These are phyloP conservation scores for Clavelina lepadiformis DNA, from an alignment of 23 tunicate genomes.

Conservation along the genomic window DNA sequence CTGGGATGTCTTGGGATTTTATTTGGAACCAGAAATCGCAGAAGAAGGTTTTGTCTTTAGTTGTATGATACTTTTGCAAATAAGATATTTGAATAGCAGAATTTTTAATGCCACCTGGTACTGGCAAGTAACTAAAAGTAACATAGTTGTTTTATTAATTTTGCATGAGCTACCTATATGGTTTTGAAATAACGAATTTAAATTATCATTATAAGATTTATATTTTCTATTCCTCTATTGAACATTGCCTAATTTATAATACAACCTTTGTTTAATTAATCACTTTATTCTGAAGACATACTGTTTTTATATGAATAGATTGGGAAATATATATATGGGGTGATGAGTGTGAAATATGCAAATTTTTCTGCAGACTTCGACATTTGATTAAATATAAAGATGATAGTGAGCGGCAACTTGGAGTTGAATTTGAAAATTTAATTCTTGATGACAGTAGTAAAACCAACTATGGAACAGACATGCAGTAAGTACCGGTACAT, in stretches of 20 bases:
- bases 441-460: slow-evolving; percentile 55
- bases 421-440: slow-evolving; percentile 83
- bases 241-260: no score
- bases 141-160: no score
- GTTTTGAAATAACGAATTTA: no score
- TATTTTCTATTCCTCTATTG: no score
- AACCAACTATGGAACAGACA: slow-evolving; percentile 62
- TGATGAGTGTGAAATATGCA: background rate
- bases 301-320: background rate
- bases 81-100: background rate
- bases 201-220: no score
- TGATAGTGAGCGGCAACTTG: slow-evolving; percentile 33
- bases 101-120: no score
- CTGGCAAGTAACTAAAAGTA: no score
- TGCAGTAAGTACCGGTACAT: slow-evolving; percentile 24
- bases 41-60: no score
- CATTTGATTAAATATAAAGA: slow-evolving; percentile 68
- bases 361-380: slow-evolving; percentile 25
- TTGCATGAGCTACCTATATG: no score
- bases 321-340: background rate
- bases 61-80: background rate
- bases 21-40: slow-evolving; percentile 50
- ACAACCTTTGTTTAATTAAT: no score
- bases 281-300: no score
- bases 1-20: slow-evolving; percentile 58